Base-by-base conservation (phyloP, 2,797 vertebrate genomes). In the Pseudomugil gertrudae region DNA sequence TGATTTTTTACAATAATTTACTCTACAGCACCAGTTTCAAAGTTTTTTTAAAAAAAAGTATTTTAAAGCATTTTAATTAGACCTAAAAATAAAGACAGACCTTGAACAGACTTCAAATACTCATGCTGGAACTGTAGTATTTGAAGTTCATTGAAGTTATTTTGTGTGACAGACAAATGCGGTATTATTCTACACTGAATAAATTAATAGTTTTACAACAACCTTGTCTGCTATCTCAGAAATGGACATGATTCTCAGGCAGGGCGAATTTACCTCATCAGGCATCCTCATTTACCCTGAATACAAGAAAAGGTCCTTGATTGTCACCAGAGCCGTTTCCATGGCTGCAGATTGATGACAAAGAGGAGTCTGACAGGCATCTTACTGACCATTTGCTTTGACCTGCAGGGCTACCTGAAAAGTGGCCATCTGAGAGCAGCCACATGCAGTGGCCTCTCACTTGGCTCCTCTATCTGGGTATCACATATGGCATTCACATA, bases 401-500 rank as follows among this genome's bases (percentile, higher is more conserved):
- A 67, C 63, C 66, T 48, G 26, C 67, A 57, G 60, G 72, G 60
- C 53, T 58, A 27, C 63, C 38, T 66, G 72, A 68, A 47, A 66
- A 67, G 64, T 47, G 2, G 0, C 58, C 67, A 74, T 76, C 70
- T 63, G 61, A 72, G 53, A 58, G 26, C 30, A 23, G 61, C 4
- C 4, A 55, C 69, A 71, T 1, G 2, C 66, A 45, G 63, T 7
- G 29, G 65, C 69, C 50, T 63, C 60, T 61, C 58, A 66, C 51
- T 66, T 50, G 64, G 74, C 47, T 66, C 38, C 50, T 56, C 14
- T 51, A 67, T 60, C 60, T 69, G 50, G 52, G 26, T 7, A 27
- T 30, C 53, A 55, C 59, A 52, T 57, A 59, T 36, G 54, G 59
- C 36, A 29, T 33, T 14, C 26, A 43, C 29, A 53, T 17, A 36